A percentile compares a stretch with the other conserved stretches of the same genome.
Evolutionary conservation across 2,888 invertebrate genomes (phyloP).

Genomic region (Rhynchonema sp.): DNA sequence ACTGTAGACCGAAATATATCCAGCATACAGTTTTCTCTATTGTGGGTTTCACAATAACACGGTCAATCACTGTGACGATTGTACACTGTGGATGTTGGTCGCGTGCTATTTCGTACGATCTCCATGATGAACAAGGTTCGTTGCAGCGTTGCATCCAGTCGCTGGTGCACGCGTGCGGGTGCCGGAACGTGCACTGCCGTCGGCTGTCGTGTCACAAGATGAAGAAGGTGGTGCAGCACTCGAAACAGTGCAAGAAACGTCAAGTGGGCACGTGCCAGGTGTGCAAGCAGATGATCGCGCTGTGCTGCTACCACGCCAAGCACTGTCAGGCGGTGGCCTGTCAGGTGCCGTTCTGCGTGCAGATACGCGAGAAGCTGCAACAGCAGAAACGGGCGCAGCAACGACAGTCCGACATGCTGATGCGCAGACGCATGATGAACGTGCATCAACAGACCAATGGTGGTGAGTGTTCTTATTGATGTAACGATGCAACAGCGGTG

Average conservation of each 20-base stretch:
- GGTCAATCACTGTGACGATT: neutral
- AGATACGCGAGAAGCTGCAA: constrained; percentile 88
- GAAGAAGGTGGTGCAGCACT: constrained; percentile 95
- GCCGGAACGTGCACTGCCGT: constrained; percentile 93
- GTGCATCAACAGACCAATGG: constrained; percentile 10
- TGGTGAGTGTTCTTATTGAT: too few relatives aligned
- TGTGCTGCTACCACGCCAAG: constrained; percentile 97
- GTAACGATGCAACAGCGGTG: neutral
- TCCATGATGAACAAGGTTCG: constrained; percentile 42
- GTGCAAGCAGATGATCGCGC: constrained; percentile 92
- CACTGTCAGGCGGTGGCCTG: constrained; percentile 46
- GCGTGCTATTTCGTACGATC: neutral
- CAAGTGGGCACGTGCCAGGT: constrained; percentile 80
- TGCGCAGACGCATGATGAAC: constrained; percentile 43
- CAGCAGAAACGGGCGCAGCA: constrained; percentile 89
- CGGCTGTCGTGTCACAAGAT: constrained; percentile 94
- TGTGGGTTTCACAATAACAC: neutral
- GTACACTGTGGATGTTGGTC: neutral
- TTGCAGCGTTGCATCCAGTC: constrained; percentile 83
- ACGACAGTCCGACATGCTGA: constrained; percentile 77
- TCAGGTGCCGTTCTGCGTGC: constrained; percentile 86
- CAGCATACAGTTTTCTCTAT: too few relatives aligned
- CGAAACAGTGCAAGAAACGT: constrained; percentile 82
- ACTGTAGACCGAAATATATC: too few relatives aligned
- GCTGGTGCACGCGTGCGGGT: constrained; percentile 86